Evolutionary conservation across 30 jellyfish, hydroid and myxozoan species (phyloP), one percentile per base, ranked within the genome.

Genomic region (Turritopsis rubra): DNA sequence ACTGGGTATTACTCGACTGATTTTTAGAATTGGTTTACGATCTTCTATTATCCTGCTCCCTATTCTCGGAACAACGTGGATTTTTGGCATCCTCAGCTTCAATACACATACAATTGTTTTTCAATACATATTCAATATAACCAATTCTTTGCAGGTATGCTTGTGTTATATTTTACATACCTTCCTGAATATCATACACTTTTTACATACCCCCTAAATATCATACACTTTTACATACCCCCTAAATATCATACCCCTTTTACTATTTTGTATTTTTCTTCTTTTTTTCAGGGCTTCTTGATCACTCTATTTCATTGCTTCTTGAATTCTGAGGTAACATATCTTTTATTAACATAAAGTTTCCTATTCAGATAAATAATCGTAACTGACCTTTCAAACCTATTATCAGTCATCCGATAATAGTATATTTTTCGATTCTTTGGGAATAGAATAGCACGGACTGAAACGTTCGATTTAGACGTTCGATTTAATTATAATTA

Each of bases 41-140:
- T 80, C 87, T 5, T 80, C 87, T 54, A 18, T 80, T 1, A 80
- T 80, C 26, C 65, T 80, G 1, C 79, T 80, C 22, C 87, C 87
- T 16, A 80, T 80, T n/a, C 87, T 80, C 23, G 87, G 87, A 9
- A 75, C 65, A 29, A 80, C 87, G 21, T 80, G 87, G 87, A 65
- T 80, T 54, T 80, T 80, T 1, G 87, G 87, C 5, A 23, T 52
- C 26, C 81, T 80, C 24, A 31, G 79, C 65, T 80, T 80, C 77
- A 70, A 70, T 21, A 30, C 83, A 17, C 66, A 80, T 22, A 80
- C 87, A 3, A 52, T 80, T 52, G 78, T 41, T 18, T 80, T 80
- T 65, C 87, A 80, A 65, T 80, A 80, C 26, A 80, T 80, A 9
- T 80, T 80, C 52, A 54, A 41, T 65, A 70, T 80, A 1, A 23